Evolutionary conservation across 2,797 vertebrate species (phyloP).

Genomic region (Falco peregrinus): DNA sequence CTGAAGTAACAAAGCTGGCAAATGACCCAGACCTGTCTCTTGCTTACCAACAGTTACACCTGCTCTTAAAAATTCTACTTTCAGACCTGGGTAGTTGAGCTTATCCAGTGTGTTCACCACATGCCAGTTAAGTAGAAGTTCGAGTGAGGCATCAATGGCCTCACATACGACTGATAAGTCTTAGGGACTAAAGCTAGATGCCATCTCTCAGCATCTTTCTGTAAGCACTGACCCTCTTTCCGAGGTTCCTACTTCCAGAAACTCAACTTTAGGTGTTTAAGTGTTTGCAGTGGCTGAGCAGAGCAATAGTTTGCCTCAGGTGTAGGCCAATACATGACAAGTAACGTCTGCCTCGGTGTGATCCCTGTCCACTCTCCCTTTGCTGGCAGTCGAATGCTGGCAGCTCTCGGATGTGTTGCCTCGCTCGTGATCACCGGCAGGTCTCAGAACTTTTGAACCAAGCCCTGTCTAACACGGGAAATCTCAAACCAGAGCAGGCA

Average conservation of each 20-base stretch:
- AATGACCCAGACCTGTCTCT: neutral
- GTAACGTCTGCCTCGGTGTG: neutral
- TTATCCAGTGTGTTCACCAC: neutral
- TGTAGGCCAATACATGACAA: neutral
- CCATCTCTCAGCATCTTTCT: neutral
- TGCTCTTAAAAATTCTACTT: neutral
- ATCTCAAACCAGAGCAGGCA: neutral
- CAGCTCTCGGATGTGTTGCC: neutral
- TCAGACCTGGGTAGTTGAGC: neutral
- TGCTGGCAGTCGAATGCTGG: neutral
- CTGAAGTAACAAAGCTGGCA: neutral
- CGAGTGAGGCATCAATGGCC: neutral
- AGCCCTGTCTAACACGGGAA: neutral
- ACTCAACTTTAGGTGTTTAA: neutral
- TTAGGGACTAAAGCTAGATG: neutral
- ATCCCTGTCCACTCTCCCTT: neutral
- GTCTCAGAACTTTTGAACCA: neutral
- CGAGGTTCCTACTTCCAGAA: neutral
- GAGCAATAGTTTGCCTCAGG: neutral
- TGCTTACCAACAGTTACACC: rapidly evolving
- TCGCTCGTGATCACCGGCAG: neutral
- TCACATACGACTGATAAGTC: neutral
- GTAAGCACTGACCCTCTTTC: neutral
- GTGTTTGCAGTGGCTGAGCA: neutral
- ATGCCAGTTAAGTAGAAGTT: neutral